These are phyloP conservation scores for Phalacrocorax pelagicus DNA, from an alignment of 2,113 vertebrate genomes.

Conservation along the genomic window DNA sequence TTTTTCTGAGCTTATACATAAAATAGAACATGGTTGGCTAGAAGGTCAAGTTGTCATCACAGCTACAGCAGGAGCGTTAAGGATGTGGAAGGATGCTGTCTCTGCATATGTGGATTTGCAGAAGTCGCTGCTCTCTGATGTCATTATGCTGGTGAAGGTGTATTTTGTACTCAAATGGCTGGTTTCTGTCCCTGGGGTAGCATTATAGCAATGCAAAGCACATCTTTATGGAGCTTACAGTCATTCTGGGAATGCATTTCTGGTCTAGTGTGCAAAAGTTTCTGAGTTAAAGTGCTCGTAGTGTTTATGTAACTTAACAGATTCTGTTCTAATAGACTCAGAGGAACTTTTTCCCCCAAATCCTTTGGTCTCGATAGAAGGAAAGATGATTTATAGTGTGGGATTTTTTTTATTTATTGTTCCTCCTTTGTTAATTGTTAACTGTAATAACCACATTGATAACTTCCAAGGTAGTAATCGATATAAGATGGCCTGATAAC, in stretches of 20 bases:
- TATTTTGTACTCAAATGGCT: not conserved
- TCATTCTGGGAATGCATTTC: conserved; percentile 3
- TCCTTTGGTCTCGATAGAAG: not conserved
- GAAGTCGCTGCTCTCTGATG: not conserved
- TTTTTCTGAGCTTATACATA: not conserved
- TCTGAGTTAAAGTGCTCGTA: not conserved
- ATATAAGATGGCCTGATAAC: not conserved
- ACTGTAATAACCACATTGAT: not conserved
- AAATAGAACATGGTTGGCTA: not conserved
- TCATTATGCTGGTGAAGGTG: not conserved
- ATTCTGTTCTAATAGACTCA: not conserved
- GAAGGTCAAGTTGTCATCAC: not conserved
- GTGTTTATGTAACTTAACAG: not conserved
- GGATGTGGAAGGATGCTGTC: not conserved
- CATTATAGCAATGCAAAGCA: not conserved
- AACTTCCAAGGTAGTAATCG: not conserved
- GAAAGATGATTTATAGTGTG: not conserved
- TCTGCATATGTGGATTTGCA: not conserved
- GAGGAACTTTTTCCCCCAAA: not conserved
- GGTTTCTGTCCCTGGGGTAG: not conserved
- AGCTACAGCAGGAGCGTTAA: not conserved
- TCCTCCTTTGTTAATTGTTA: not conserved
- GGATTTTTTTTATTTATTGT: not conserved
- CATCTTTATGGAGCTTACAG: not conserved
- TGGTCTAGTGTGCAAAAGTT: not conserved